Conservation (phyloP, 1,140 invertebrate genomes). For the Mycetomoellerius zeteki region DNA sequence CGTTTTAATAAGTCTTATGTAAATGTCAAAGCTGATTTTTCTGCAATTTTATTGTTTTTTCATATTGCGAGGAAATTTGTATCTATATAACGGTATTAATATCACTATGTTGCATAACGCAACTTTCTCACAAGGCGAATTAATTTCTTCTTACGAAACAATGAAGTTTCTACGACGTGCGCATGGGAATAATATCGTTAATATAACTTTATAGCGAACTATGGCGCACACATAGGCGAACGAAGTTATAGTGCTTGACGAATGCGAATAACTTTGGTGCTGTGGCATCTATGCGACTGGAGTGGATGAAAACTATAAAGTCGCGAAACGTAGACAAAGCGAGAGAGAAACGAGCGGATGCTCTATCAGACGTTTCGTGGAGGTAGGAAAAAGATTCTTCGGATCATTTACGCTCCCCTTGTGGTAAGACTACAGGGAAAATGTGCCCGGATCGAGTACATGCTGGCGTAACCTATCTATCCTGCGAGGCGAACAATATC, state of each 20-base stretch:
- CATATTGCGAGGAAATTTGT: slow-evolving; percentile 14
- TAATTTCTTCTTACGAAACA: slow-evolving; percentile 51
- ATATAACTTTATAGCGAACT: slow-evolving; percentile 48
- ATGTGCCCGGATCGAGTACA: slow-evolving; percentile 75
- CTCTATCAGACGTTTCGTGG: slow-evolving; percentile 36
- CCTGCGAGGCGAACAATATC: slow-evolving; percentile 77
- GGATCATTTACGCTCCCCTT: slow-evolving; percentile 68
- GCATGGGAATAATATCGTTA: slow-evolving; percentile 45
- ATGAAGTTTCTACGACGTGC: slow-evolving; percentile 39
- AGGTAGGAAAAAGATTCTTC: slow-evolving; percentile 62
- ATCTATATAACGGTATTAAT: not conserved
- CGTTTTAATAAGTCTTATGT: not conserved
- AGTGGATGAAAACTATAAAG: slow-evolving; percentile 51
- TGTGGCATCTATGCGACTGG: slow-evolving; percentile 40
- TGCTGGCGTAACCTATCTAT: slow-evolving; percentile 78
- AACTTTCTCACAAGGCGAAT: slow-evolving; percentile 24
- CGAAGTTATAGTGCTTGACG: slow-evolving; percentile 52
- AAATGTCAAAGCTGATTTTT: not conserved
- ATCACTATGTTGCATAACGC: no score
- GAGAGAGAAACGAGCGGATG: slow-evolving; percentile 40
- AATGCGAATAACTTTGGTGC: slow-evolving; percentile 43
- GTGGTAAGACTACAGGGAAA: slow-evolving; percentile 67
- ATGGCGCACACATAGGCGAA: not conserved
- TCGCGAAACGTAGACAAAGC: slow-evolving; percentile 46
- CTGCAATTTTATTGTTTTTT: not conserved